phyloP scores from a whole-genome alignment of 1,140 invertebrate species.

The Solenopsis invicta region DNA sequence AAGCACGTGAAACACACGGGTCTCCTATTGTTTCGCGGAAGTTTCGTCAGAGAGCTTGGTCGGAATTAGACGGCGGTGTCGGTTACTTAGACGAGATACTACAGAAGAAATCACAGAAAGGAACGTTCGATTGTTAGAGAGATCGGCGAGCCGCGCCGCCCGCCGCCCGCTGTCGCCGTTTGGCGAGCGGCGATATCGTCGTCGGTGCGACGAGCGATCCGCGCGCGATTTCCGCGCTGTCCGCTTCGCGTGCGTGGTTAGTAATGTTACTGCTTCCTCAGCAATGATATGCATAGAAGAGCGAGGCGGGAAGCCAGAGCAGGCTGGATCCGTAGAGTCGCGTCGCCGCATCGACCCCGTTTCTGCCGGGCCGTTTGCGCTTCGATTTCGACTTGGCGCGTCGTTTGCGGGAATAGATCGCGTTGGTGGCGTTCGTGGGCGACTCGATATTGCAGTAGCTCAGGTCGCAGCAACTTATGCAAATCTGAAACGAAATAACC shows the following conservation, averaged over 20 bases:
- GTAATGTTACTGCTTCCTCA: constrained; percentile 72
- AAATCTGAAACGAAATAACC: constrained; percentile 88
- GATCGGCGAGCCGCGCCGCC: constrained; percentile 9
- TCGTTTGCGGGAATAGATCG: constrained; percentile 85
- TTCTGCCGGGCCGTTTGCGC: constrained; percentile 81
- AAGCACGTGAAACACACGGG: background rate
- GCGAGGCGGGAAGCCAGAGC: constrained; percentile 78
- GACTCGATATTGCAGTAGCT: constrained; percentile 90
- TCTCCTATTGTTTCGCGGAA: background rate
- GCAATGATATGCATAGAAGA: constrained; percentile 86
- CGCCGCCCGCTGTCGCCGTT: background rate
- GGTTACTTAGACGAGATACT: constrained; percentile 24
- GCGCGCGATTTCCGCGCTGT: constrained; percentile 51
- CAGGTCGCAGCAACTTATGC: constrained; percentile 90
- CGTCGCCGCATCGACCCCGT: constrained; percentile 76
- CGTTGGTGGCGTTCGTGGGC: constrained; percentile 89
- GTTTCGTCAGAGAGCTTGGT: constrained; percentile 40
- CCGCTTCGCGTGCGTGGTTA: constrained; percentile 34
- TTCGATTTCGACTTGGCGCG: constrained; percentile 83
- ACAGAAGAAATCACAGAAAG: constrained; percentile 41
- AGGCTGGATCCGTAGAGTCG: constrained; percentile 75
- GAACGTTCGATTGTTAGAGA: constrained; percentile 28
- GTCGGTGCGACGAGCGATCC: background rate
- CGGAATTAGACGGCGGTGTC: constrained; percentile 51
- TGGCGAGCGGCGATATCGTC: background rate